Evolutionary conservation across 2,888 invertebrate species (phyloP), one percentile per base, ranked within the genome.

Genomic region (Pristionchus japonicus): DNA sequence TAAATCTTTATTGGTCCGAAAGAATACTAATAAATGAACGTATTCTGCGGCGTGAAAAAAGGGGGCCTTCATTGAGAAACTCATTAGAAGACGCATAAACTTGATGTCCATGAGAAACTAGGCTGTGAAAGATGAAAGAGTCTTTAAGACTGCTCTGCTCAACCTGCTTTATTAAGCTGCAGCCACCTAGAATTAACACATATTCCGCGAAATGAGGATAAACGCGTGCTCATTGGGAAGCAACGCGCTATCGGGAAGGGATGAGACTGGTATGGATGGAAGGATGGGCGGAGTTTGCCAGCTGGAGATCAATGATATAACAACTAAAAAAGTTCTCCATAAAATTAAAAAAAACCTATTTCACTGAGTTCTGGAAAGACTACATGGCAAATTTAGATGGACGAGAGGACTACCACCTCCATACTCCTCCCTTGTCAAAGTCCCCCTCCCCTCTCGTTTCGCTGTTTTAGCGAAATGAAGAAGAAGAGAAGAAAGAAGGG

Each of bases 401-500:
- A 47, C n/a, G 77, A 23, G 74, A 40, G 74, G 74, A 77, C 43
- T n/a, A 70, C 70, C 37, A 40, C 77, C n/a, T 77, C n/a, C 47
- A 40, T 27, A 67, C 67, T 64, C 64, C 43, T 4, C 43, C 34
- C 15, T 57, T 77, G 43, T 23, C 43, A 3, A 23, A 57, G 57
- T 40, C 77, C 37, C 77, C 43, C 27, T 77, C 47, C 37, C 77
- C 40, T 47, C 27, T 47, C 40, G 77, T 47, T 27, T 47, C 27
- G 40, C 43, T 77, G 43, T 77, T 77, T 77, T 77, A 77, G 77
- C 17, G 47, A 77, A 77, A 77, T 77, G 77, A 77, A 77, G 77
- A 77, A 77, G 70, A 77, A n/a, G 47, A 27, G 27, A 70, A n/a
- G 47, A 47, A 47, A 43, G 27, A 47, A 43, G 77, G 77, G n/a